These are phyloP conservation scores for Phyllotreta striolata DNA, from an alignment of 2,888 invertebrate genomes.

Conservation along the genomic window DNA sequence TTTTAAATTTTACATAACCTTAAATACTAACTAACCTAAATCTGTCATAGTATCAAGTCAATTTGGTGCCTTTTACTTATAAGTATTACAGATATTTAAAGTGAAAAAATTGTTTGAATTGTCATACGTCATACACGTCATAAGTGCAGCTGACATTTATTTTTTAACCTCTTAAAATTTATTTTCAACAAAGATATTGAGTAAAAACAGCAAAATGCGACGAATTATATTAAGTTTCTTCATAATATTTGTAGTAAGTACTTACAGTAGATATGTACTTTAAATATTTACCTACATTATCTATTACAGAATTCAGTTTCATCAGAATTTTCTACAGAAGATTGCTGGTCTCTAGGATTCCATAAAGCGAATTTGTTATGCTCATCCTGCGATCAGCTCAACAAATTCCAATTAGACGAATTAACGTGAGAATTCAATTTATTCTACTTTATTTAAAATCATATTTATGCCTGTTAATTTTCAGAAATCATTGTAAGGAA, in stretches of 20 bases:
- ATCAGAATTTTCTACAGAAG: conserved; percentile 72
- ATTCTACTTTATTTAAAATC: background rate
- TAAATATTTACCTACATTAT: background rate
- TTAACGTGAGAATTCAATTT: conserved; percentile 62
- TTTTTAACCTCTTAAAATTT: no score
- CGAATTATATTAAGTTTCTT: conserved; percentile 2
- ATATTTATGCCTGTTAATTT: conserved; percentile 11
- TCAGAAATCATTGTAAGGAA: conserved; percentile 74
- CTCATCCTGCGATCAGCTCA: conserved; percentile 86
- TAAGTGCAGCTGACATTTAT: no score
- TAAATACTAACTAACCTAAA: no score
- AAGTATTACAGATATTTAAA: no score
- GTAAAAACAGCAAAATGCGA: conserved; percentile 1
- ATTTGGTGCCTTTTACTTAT: no score
- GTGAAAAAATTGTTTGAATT: no score
- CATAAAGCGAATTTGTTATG: conserved; percentile 86
- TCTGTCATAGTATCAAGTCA: no score
- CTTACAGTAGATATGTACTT: no score
- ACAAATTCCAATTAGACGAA: conserved; percentile 75
- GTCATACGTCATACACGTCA: no score
- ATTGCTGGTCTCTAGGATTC: conserved; percentile 86
- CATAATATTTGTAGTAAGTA: conserved; percentile 8
- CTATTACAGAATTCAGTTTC: conserved; percentile 3
- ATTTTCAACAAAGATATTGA: no score
- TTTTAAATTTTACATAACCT: background rate